Evolutionary conservation across 2,888 invertebrate species (phyloP), one percentile per base, ranked within the genome.

Genomic region (Drosophila barbarae): DNA sequence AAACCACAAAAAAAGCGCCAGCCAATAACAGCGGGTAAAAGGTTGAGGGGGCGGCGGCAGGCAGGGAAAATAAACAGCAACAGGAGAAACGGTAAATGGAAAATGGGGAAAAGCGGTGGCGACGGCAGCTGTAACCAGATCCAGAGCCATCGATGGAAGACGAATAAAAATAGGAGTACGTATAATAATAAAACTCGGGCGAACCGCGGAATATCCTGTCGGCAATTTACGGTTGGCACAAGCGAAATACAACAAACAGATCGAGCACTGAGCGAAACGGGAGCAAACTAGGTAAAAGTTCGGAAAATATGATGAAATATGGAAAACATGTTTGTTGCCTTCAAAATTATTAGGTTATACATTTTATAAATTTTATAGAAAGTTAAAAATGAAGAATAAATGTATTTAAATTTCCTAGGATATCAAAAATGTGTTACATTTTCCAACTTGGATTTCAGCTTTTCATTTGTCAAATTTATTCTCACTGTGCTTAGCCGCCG

Each of bases 191-290:
- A 50, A 56, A 63, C 44, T 69, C 71, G 67, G 59, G 61, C 63
- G 64, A 72, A 71, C 80, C 80, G 73, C 81, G 72, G 66, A 85
- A 84, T 81, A 84, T 72, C 59, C 84, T 72, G 68, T 71, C 69
- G 84, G 85, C 85, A 84, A 75, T 80, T 80, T 81, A 79, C 73
- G 81, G 75, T 73, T 80, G 51, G 77, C 52, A 59, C 71, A 73
- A 64, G 64, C 59, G 41, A 67, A 39, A 51, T 41, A 36, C 12
- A 55, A 44, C 34, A 49, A 35, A 39, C 47, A n/a, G 36, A 10
- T 5, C 18, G 8, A 13, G 3, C 30, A 59, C 60, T 32, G 13
- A 23, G 10, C 4, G 10, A 35, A 35, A 28, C 1, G 1, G 15
- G 28, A 7, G 2, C 10, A 26, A 26, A 26, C 9, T 13, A 8